These are phyloP conservation scores for Galleria mellonella DNA, from an alignment of 1,140 invertebrate genomes.

Conservation along the genomic window DNA sequence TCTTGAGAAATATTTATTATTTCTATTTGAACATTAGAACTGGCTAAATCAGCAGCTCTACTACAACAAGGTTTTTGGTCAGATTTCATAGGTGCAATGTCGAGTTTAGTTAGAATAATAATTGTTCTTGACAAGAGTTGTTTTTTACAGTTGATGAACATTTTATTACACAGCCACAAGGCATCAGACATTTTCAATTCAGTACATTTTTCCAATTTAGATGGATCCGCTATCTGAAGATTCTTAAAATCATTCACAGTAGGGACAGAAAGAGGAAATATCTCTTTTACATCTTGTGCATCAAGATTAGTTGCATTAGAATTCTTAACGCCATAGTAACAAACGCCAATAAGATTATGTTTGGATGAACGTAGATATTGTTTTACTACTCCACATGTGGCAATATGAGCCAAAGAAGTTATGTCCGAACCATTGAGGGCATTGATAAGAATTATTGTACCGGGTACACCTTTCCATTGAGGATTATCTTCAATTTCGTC, in stretches of 20 bases:
- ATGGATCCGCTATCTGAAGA: slow-evolving; percentile 31
- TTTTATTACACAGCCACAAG: slow-evolving; percentile 53
- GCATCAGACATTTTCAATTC: slow-evolving; percentile 52
- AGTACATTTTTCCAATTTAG: slow-evolving; percentile 32
- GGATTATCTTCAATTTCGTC: slow-evolving; percentile 36
- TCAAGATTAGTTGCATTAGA: slow-evolving; percentile 24
- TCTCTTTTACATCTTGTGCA: slow-evolving; percentile 37
- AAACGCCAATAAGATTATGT: slow-evolving; percentile 40
- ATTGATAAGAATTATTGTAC: slow-evolving; percentile 53
- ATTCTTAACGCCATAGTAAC: slow-evolving; percentile 43
- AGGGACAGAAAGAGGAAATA: slow-evolving; percentile 39
- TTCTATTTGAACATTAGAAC: slow-evolving; percentile 46
- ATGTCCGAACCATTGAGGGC: slow-evolving; percentile 27
- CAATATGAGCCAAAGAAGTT: slow-evolving; percentile 29
- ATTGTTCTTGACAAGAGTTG: slow-evolving; percentile 41
- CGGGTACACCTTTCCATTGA: slow-evolving; percentile 46
- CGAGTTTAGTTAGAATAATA: slow-evolving; percentile 41
- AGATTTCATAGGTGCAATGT: slow-evolving; percentile 27
- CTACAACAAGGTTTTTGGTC: slow-evolving; percentile 44
- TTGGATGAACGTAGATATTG: slow-evolving; percentile 39
- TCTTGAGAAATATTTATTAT: slow-evolving; percentile 47
- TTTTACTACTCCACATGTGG: slow-evolving; percentile 41
- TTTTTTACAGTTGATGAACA: slow-evolving; percentile 57
- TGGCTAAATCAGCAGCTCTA: slow-evolving; percentile 43
- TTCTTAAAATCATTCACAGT: slow-evolving; percentile 45